Evolutionary conservation across 2,797 vertebrate species (phyloP), one percentile per base, ranked within the genome.

Genomic region (Catamblyrhynchus diadema): DNA sequence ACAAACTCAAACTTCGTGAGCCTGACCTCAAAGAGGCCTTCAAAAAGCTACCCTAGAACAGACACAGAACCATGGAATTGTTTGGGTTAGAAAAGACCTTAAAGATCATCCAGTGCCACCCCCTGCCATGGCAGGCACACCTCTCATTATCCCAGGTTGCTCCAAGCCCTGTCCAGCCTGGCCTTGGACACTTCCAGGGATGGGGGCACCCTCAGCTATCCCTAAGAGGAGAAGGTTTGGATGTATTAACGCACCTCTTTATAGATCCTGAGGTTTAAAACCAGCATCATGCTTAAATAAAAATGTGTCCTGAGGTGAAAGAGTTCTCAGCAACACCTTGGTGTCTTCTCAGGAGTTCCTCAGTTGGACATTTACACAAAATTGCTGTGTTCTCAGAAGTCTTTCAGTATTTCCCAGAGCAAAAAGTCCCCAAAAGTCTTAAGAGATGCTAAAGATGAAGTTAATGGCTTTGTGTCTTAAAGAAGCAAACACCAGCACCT

Each of bases 341-440:
- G 19, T 8, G 13, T 30, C 28, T 27, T 20, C 53, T 71, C 39
- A 69, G 37, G 15, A 56, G 28, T 5, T 4, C 16, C 12, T 17
- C 45, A 41, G 21, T 4, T 72, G 24, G 17, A 20, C 32, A 11
- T 23, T 75, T 3, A 39, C 6, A 39, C 8, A 48, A 27, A 54
- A 51, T 5, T 0, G 11, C 8, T 24, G 17, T 7, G 19, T 6
- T 33, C 24, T 79, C 35, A 20, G 16, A 0, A 6, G 1, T 6
- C 44, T 7, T 66, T 23, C 41, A 66, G 13, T 14, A n/a, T 37
- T 27, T 24, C 21, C 45, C 53, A 78, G 5, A 84, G 53, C 7
- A 71, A 56, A 48, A 48, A 27, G 24, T 8, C 16, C 22, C 24
- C 47, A 57, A 57, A 65, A n/a, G 8, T 4, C 44, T 47, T 23